Base-by-base conservation (phyloP, 1,140 invertebrate species). In the Lepidurus couesii region DNA sequence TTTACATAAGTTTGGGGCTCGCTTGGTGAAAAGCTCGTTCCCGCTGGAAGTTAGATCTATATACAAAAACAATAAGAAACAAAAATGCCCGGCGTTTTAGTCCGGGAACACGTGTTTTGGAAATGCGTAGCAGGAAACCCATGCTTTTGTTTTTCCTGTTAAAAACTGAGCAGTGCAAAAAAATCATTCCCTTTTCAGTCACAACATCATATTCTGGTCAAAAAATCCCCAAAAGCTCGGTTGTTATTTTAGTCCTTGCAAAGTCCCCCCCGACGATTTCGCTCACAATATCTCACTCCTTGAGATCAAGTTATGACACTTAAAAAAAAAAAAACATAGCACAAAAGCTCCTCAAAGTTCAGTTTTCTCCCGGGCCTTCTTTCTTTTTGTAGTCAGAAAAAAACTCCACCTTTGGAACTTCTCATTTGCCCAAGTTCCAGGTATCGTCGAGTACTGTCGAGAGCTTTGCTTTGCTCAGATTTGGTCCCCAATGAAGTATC, bases 231-330 rank as follows among this genome's bases (percentile, higher is more conserved):
- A 65, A 21, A 65, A 65, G 53, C 53, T 65, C 53, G 53, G 34
- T 34, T 65, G 13, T 9, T 65, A 16, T 16, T 21, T 65, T 16
- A 7, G 7, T 21, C 21, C 13, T 21, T 16, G 16, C 53, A 16
- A 16, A 65, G 53, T 65, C 13, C 53, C 16, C 16, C 21, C 53
- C 53, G 34, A 34, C 34, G 34, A 34, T 34, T 34, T 34, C 34
- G 34, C 34, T 34, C 34, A 34, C 53, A 65, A 16, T 21, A 65
- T 65, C 53, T 65, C 53, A 65, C n/a, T 65, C 53, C 21, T 65
- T 65, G 53, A 65, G 53, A 65, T 65, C 53, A 65, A 65, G 53
- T 65, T 65, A 65, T 65, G 53, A 65, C 53, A 65, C 53, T 65
- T 65, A n/a, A 65, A 65, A n/a, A 65, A n/a, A 65, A 65, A n/a